Evolutionary conservation across 1,140 invertebrate species (phyloP).

Genomic region (Oedothorax gibbosus): DNA sequence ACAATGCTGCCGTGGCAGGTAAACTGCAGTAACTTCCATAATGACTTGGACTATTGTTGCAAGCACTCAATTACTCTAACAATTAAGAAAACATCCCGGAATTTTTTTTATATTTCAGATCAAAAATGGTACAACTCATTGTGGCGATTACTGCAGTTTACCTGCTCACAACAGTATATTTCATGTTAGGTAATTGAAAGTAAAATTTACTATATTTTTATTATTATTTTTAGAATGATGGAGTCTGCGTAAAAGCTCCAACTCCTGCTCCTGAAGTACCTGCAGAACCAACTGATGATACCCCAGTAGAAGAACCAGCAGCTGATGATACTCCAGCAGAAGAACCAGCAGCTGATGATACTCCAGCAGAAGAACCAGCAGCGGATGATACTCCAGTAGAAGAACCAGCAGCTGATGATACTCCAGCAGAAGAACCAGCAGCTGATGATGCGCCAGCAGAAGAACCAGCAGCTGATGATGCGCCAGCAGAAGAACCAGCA

Average conservation of each 20-base stretch:
- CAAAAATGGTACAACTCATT: too few relatives aligned
- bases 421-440: neutral
- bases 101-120: too few relatives aligned
- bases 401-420: neutral
- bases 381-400: neutral
- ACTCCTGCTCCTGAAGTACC: neutral
- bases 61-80: too few relatives aligned
- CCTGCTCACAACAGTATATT: too few relatives aligned
- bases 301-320: neutral
- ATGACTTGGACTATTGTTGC: too few relatives aligned
- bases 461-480: neutral
- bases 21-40: too few relatives aligned
- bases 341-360: neutral
- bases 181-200: too few relatives aligned
- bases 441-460: neutral
- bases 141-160: too few relatives aligned
- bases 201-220: neutral
- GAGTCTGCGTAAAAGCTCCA: slow-evolving; percentile 3
- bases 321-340: neutral
- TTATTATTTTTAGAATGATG: neutral
- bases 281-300: neutral
- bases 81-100: too few relatives aligned
- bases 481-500: neutral
- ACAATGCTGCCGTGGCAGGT: too few relatives aligned
- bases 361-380: neutral